These are phyloP conservation scores for Tolypeutes matacus DNA, from an alignment of 2,797 vertebrate genomes.

Conservation along the genomic window DNA sequence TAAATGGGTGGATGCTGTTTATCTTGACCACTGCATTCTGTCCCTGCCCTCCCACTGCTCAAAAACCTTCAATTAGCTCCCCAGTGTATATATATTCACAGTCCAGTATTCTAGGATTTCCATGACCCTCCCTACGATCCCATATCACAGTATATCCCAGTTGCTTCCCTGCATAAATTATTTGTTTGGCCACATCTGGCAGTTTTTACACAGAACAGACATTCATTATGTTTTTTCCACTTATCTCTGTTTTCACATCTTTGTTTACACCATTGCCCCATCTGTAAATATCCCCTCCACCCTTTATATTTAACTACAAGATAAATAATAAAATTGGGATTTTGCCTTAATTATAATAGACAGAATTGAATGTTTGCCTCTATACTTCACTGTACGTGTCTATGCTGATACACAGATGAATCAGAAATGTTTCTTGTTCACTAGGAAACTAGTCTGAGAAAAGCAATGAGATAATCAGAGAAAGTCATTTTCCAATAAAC, in stretches of 20 bases:
- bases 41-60: neutral
- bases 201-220: neutral
- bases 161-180: neutral
- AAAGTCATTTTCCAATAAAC: neutral
- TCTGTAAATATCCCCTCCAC: neutral
- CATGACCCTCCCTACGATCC: neutral
- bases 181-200: neutral
- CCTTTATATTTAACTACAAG: conserved; percentile 13
- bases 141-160: neutral
- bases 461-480: neutral
- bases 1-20: neutral
- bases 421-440: conserved; percentile 17
- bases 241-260: neutral
- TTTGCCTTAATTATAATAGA: neutral
- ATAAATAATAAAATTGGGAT: neutral
- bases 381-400: rapidly evolving
- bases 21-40: neutral
- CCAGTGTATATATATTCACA: rapidly evolving
- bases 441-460: neutral
- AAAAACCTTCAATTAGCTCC: neutral
- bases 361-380: neutral
- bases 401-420: neutral
- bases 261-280: neutral
- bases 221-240: neutral
- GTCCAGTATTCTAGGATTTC: neutral